A percentile compares a stretch with the other conserved stretches of the same genome.
Conservation (phyloP, 1,140 invertebrate genomes). For the Leptinotarsa defecta region DNA sequence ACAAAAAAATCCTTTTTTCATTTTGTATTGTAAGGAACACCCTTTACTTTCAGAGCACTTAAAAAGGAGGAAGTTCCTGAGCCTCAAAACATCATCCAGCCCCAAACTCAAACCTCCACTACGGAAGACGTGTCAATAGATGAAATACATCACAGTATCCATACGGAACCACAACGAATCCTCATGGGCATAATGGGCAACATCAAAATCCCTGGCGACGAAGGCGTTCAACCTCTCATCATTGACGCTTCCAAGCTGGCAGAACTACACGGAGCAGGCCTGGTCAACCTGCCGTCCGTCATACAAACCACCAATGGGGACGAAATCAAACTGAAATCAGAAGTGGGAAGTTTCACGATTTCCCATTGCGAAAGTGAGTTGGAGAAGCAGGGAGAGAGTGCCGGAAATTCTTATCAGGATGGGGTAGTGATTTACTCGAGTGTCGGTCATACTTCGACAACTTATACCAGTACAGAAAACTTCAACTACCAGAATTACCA, state of each 20-base stretch:
- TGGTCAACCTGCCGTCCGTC: conserved; percentile 42
- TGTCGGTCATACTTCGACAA: conserved; percentile 36
- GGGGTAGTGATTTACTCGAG: conserved; percentile 38
- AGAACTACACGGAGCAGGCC: conserved; percentile 40
- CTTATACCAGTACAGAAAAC: conserved; percentile 40
- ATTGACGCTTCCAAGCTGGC: conserved; percentile 44
- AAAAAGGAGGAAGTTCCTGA: conserved; percentile 23
- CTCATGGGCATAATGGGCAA: conserved; percentile 46
- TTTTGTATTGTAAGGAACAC: neutral
- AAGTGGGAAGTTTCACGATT: conserved; percentile 38
- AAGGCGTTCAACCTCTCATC: conserved; percentile 38
- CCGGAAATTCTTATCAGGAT: conserved; percentile 34
- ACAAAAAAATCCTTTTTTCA: too few species aligned
- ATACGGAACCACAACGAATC: conserved; percentile 38
- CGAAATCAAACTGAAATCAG: conserved; percentile 42
- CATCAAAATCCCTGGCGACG: conserved; percentile 34
- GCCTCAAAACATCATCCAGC: conserved; percentile 1
- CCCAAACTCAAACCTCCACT: neutral
- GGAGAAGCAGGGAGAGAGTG: conserved; percentile 34
- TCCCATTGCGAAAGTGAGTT: conserved; percentile 31
- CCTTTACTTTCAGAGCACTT: neutral
- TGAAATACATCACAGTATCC: neutral
- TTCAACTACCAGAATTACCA: conserved; percentile 40
- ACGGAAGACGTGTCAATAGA: neutral
- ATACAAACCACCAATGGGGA: conserved; percentile 38